phyloP scores from a whole-genome alignment of 2,113 vertebrate genomes.

The Phrynosoma blainvillii region DNA sequence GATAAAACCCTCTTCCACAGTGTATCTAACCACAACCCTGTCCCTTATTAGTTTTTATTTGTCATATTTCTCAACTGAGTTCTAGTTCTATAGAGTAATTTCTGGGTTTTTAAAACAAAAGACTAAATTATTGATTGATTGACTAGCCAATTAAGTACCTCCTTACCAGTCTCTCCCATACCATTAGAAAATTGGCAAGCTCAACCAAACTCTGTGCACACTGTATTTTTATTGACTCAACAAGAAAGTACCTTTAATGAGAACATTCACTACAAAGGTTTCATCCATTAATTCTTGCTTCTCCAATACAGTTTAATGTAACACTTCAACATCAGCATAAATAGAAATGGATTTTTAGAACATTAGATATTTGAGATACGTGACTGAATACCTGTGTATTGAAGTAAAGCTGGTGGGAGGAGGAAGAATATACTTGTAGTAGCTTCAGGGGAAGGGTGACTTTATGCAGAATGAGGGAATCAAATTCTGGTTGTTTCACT shows the following conservation, averaged over 20 bases:
- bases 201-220: conserved; percentile 43
- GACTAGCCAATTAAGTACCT: conserved; percentile 45
- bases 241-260: conserved; percentile 47
- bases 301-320: conserved; percentile 14
- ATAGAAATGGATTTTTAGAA: not conserved
- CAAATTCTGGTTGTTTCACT: not conserved
- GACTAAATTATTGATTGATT: conserved; percentile 59
- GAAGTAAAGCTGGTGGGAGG: not conserved
- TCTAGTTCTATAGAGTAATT: not conserved
- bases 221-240: conserved; percentile 51
- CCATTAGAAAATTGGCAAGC: conserved; percentile 41
- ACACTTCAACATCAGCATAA: not conserved
- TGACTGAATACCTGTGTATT: not conserved
- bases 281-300: conserved; percentile 46
- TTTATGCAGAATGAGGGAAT: not conserved
- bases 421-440: not conserved
- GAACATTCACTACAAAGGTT: conserved; percentile 47
- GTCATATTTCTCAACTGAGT: not conserved
- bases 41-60: not conserved
- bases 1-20: no score
- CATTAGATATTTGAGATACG: not conserved
- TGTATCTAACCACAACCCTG: not conserved
- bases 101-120: not conserved
- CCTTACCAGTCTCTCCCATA: conserved; percentile 20
- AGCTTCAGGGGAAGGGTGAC: not conserved